These are phyloP conservation scores for Hipparchia semele DNA, from an alignment of 2,888 invertebrate species.

Conservation along the genomic window DNA sequence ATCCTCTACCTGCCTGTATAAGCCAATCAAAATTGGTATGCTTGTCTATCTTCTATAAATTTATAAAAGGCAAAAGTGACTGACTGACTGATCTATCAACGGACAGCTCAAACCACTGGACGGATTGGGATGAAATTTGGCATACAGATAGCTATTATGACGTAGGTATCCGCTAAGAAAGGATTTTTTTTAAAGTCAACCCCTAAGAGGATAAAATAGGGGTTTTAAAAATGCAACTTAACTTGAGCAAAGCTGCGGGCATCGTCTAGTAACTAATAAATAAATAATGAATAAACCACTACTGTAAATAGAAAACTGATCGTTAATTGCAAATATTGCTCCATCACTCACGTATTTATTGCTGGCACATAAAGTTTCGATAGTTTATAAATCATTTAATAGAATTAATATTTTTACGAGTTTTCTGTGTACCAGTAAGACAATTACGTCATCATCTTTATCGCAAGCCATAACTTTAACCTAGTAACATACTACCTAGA, in stretches of 20 bases:
- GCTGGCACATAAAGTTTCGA: slow-evolving; percentile 16
- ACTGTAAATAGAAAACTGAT: background rate
- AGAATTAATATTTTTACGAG: slow-evolving; percentile 12
- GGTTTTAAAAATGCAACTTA: too few species aligned
- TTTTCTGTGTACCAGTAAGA: slow-evolving; percentile 7
- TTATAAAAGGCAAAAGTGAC: too few species aligned
- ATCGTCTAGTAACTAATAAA: background rate
- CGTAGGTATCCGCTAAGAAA: too few species aligned
- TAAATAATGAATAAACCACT: background rate
- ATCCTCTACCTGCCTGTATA: too few species aligned
- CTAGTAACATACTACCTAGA: background rate
- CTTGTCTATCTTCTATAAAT: too few species aligned
- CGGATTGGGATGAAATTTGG: too few species aligned
- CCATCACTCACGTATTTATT: slow-evolving; percentile 14
- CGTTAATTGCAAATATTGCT: slow-evolving; percentile 10
- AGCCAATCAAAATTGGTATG: background rate
- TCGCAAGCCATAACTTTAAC: slow-evolving; percentile 4
- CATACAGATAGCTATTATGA: too few species aligned
- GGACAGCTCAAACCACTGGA: too few species aligned
- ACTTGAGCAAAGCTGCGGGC: too few species aligned
- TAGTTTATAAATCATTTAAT: slow-evolving; percentile 8
- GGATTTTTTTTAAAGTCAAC: too few species aligned
- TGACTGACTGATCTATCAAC: too few species aligned
- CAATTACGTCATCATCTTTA: slow-evolving; percentile 16
- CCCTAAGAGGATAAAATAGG: too few species aligned